Evolutionary conservation across 2,888 invertebrate genomes (phyloP).

Genomic region (Charanyca ferruginea): DNA sequence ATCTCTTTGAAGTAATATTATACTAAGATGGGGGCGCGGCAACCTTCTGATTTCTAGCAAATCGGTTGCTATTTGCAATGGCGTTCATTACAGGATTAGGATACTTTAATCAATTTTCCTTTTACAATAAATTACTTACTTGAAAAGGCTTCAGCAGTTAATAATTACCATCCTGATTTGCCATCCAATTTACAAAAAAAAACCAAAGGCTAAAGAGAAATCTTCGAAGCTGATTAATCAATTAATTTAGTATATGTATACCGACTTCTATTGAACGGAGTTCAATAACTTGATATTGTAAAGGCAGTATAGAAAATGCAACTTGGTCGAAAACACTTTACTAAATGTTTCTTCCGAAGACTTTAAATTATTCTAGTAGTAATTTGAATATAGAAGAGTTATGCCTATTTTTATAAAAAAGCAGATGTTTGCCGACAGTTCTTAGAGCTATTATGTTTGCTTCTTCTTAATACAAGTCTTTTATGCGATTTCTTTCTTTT

Average conservation of each 20-base stretch:
- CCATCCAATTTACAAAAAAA: background rate
- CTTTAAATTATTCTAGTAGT: no score
- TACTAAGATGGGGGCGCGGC: constrained; percentile 19
- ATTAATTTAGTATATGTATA: background rate
- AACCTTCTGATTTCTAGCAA: constrained; percentile 11
- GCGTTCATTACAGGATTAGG: background rate
- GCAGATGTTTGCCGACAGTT: no score
- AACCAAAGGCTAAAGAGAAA: background rate
- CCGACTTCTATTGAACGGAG: background rate
- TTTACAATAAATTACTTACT: constrained; percentile 4
- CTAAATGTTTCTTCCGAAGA: no score
- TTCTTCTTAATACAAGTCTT: no score
- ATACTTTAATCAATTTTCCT: background rate
- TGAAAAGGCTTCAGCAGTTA: background rate
- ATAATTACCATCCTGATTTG: background rate
- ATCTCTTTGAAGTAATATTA: constrained; percentile 51
- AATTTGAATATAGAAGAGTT: no score
- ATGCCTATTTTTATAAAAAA: no score
- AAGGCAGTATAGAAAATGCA: no score
- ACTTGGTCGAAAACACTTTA: no score
- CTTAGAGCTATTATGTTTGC: no score
- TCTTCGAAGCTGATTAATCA: background rate
- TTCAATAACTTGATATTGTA: no score
- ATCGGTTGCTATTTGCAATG: constrained; percentile 11
- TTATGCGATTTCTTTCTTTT: no score